Evolutionary conservation across 2,113 vertebrate species (phyloP).

Genomic region (Butorides virescens): DNA sequence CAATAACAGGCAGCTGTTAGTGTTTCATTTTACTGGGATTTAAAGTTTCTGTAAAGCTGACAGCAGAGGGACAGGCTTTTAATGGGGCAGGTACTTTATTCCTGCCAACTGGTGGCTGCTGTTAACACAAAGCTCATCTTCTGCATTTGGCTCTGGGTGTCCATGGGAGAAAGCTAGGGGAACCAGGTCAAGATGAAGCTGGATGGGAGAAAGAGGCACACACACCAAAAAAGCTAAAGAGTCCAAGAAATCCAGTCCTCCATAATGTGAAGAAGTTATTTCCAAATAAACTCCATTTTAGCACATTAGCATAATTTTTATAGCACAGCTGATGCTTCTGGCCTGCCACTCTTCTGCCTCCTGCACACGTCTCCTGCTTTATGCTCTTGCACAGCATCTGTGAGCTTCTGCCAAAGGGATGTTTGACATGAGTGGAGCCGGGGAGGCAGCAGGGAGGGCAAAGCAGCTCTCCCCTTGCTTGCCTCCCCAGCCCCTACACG

Average conservation of each 20-base stretch:
- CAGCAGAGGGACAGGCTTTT: constrained; percentile 18
- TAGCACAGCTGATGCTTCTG: constrained; percentile 12
- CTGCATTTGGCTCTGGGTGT: neutral
- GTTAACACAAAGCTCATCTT: neutral
- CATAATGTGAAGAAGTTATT: neutral
- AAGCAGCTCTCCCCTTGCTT: neutral
- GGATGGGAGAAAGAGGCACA: neutral
- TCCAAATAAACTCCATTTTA: neutral
- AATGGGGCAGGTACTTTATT: neutral
- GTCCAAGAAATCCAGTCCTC: neutral
- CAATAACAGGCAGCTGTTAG: neutral
- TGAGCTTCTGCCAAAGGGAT: neutral
- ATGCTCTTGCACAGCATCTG: neutral
- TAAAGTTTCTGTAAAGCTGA: constrained; percentile 28
- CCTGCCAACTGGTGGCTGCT: neutral
- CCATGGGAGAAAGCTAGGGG: neutral
- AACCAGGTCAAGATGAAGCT: neutral
- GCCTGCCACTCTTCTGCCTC: neutral
- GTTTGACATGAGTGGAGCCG: neutral
- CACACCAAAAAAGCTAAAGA: rapidly evolving
- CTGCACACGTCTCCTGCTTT: neutral
- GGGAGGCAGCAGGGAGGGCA: neutral
- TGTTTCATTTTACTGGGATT: constrained; percentile 21
- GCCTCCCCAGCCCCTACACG: rapidly evolving
- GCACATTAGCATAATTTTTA: neutral